Conservation (phyloP, 2,888 invertebrate genomes). For the Mystacides longicornis region DNA sequence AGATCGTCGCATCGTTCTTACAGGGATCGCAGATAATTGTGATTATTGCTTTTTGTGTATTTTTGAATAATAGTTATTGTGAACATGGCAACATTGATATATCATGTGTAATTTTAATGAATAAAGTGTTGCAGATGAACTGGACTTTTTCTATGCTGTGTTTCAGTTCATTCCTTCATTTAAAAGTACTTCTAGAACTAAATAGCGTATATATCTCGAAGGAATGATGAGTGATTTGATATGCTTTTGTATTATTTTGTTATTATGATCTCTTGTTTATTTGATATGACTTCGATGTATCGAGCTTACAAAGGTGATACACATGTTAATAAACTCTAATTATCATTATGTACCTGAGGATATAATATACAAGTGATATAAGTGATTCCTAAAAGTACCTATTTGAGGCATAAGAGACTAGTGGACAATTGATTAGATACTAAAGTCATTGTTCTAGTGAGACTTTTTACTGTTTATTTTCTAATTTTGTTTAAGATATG, state of each 20-base stretch:
- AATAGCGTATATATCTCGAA: not conserved
- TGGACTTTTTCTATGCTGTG: constrained; percentile 24
- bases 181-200: not conserved
- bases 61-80: constrained; percentile 16
- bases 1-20: constrained; percentile 58
- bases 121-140: constrained; percentile 24
- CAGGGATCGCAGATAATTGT: constrained; percentile 50
- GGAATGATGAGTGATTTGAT: constrained; percentile 7
- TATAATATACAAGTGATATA: too few relatives aligned
- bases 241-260: not conserved
- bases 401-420: too few relatives aligned
- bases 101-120: constrained; percentile 23
- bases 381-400: too few relatives aligned
- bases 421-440: too few relatives aligned
- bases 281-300: too few relatives aligned
- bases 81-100: constrained; percentile 16
- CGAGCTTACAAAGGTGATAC: too few relatives aligned
- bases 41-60: not conserved
- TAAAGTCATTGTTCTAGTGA: too few relatives aligned
- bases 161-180: constrained; percentile 10
- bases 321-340: too few relatives aligned
- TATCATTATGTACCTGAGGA: too few relatives aligned
- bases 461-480: too few relatives aligned
- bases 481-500: too few relatives aligned
- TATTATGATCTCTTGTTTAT: not conserved